These are phyloP conservation scores for Actias luna DNA, from an alignment of 2,888 invertebrate genomes.

Conservation along the genomic window DNA sequence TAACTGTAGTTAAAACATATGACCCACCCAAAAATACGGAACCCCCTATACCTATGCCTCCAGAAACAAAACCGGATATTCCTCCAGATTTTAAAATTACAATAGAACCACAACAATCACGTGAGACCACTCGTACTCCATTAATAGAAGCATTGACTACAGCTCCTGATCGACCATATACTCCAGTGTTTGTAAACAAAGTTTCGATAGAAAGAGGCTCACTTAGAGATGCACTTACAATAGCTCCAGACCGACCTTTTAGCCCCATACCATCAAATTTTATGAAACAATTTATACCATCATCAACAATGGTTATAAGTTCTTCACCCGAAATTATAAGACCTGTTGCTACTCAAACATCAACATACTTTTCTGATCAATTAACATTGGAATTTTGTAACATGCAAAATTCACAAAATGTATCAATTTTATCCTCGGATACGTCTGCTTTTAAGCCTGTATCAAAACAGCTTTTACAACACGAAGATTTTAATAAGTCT, in stretches of 20 bases:
- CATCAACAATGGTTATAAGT: conserved; percentile 44
- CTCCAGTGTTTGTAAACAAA: conserved; percentile 72
- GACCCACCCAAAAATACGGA: conserved; percentile 71
- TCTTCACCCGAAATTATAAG: conserved; percentile 54
- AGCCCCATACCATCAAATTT: conserved; percentile 77
- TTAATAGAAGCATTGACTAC: conserved; percentile 86
- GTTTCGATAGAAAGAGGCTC: conserved; percentile 73
- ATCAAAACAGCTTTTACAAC: conserved; percentile 67
- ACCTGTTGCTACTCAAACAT: conserved; percentile 60
- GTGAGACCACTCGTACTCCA: conserved; percentile 80
- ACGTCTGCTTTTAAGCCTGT: conserved; percentile 75
- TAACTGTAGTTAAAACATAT: conserved; percentile 73
- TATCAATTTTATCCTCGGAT: conserved; percentile 61
- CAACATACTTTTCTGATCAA: conserved; percentile 50
- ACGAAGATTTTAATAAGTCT: conserved; percentile 50
- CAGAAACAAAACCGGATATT: conserved; percentile 85
- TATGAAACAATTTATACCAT: conserved; percentile 50
- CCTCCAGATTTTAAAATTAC: conserved; percentile 84
- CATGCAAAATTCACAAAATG: conserved; percentile 64
- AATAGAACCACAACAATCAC: conserved; percentile 74
- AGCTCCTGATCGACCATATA: conserved; percentile 84
- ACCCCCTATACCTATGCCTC: conserved; percentile 83
- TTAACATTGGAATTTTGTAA: conserved; percentile 55
- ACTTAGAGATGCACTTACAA: conserved; percentile 82
- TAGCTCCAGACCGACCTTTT: conserved; percentile 84